Percentiles rank a stretch among this genome's conserved stretches.
Evolutionary conservation across 2,888 invertebrate genomes (phyloP).

Genomic region (Allophyes oxyacanthae): DNA sequence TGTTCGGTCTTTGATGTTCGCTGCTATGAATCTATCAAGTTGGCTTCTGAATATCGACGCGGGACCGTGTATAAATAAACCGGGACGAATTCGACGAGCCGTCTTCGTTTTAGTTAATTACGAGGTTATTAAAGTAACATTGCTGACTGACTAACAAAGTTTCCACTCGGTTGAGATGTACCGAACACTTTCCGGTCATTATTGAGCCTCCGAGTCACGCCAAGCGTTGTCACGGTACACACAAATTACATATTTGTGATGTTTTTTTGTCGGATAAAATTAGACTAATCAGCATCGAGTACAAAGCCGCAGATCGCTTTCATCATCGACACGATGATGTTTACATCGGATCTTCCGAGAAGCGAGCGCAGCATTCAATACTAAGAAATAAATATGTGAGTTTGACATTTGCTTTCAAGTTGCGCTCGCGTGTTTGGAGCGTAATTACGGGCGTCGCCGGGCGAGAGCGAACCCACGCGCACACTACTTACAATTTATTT

Average conservation of each 20-base stretch:
- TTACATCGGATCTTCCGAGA: slow-evolving; percentile 86
- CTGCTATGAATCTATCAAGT: slow-evolving; percentile 89
- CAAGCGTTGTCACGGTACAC: slow-evolving; percentile 80
- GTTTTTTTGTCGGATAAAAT: slow-evolving; percentile 78
- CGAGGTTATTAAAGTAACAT: slow-evolving; percentile 83
- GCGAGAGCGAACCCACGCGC: slow-evolving; percentile 60
- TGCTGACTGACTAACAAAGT: slow-evolving; percentile 65
- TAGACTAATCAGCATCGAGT: slow-evolving; percentile 87
- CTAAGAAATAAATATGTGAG: slow-evolving; percentile 89
- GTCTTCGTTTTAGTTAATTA: slow-evolving; percentile 86
- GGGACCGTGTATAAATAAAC: slow-evolving; percentile 83
- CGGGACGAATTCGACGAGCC: slow-evolving; percentile 77
- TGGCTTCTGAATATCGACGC: slow-evolving; percentile 87
- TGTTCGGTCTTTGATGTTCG: slow-evolving; percentile 86
- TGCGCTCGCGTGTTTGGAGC: slow-evolving; percentile 83
- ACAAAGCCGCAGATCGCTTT: slow-evolving; percentile 89
- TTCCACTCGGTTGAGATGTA: slow-evolving; percentile 55
- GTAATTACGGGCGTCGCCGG: slow-evolving; percentile 78
- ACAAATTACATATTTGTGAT: slow-evolving; percentile 78
- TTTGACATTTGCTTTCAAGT: slow-evolving; percentile 90
- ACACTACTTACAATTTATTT: slow-evolving; percentile 74
- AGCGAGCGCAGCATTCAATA: slow-evolving; percentile 86
- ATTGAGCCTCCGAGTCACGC: slow-evolving; percentile 71
- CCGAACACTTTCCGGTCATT: slow-evolving; percentile 69
- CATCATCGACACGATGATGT: slow-evolving; percentile 89